A percentile compares a stretch with the other conserved stretches of the same genome.
Evolutionary conservation across 2,888 invertebrate species (phyloP).

Genomic region (Trachelus iudaicus): DNA sequence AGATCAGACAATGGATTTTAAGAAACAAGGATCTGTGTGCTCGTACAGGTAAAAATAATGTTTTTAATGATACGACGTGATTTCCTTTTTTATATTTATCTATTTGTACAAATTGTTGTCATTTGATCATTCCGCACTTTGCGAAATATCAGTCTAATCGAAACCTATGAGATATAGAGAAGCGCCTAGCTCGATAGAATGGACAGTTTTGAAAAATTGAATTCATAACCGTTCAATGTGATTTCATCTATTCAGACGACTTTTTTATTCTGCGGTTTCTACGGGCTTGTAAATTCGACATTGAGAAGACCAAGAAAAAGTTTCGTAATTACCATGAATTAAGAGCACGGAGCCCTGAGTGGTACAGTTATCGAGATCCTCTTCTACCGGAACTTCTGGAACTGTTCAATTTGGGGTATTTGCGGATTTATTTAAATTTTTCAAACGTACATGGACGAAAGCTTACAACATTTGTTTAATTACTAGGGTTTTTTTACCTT

Average conservation of each 20-base stretch:
- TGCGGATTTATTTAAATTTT: background rate
- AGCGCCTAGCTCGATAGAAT: no score
- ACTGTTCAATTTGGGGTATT: constrained; percentile 69
- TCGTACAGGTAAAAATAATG: constrained; percentile 53
- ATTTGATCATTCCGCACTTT: background rate
- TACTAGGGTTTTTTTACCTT: constrained; percentile 70
- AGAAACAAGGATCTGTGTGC: constrained; percentile 56
- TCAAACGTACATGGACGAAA: background rate
- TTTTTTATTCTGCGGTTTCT: constrained; percentile 70
- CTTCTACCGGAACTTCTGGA: constrained; percentile 69
- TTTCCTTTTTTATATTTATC: background rate
- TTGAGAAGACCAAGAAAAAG: constrained; percentile 70
- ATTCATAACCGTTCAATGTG: background rate
- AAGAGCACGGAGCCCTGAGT: constrained; percentile 69
- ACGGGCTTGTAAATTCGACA: constrained; percentile 72
- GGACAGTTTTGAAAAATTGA: background rate
- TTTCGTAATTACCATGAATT: constrained; percentile 71
- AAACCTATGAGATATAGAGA: no score
- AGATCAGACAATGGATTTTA: constrained; percentile 63
- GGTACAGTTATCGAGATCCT: constrained; percentile 74
- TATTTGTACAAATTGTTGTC: background rate
- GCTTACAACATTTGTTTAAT: background rate
- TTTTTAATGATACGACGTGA: background rate
- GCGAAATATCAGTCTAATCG: background rate
- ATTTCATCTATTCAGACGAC: constrained; percentile 57